Percentiles rank a stretch among this genome's conserved stretches.
phyloP scores from a whole-genome alignment of 2,113 vertebrate genomes.

The Cricetomys ansorgei region DNA sequence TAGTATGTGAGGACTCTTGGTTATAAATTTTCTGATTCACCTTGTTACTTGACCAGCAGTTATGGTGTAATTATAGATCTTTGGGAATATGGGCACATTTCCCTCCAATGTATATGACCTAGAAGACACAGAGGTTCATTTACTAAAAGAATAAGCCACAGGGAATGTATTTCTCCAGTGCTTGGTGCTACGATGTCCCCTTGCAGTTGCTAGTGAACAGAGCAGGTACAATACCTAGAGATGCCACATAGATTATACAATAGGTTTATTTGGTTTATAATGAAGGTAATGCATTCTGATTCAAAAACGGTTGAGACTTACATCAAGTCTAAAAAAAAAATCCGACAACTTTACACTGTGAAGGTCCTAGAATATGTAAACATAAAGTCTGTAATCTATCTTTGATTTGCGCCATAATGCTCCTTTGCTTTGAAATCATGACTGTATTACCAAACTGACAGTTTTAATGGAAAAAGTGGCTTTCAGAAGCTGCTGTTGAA shows the following conservation, averaged over 20 bases:
- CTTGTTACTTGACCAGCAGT: conserved; percentile 53
- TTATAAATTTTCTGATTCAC: conserved; percentile 49
- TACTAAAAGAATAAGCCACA: conserved; percentile 49
- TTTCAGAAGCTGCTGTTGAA: conserved; percentile 83
- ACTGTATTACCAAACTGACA: conserved; percentile 78
- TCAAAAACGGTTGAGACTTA: conserved; percentile 76
- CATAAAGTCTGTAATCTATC: conserved; percentile 78
- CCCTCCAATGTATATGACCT: conserved; percentile 28
- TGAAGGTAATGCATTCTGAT: conserved; percentile 78
- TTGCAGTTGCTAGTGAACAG: conserved; percentile 28
- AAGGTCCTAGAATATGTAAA: conserved; percentile 76
- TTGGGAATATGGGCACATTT: background rate
- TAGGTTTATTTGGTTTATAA: conserved; percentile 78
- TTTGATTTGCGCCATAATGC: conserved; percentile 79
- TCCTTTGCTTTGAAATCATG: conserved; percentile 82
- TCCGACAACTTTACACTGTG: conserved; percentile 52
- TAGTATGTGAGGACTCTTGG: background rate
- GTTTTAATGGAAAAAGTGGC: conserved; percentile 81
- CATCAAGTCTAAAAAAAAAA: conserved; percentile 60
- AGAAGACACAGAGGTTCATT: conserved; percentile 25
- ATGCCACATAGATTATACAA: conserved; percentile 68
- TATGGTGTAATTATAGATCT: conserved; percentile 34
- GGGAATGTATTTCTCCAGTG: conserved; percentile 13
- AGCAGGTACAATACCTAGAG: conserved; percentile 28
- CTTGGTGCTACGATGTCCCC: background rate